A percentile compares a stretch with the other conserved stretches of the same genome.
phyloP scores from a whole-genome alignment of 2,113 vertebrate species.

The Pelvicachromis taeniatus region DNA sequence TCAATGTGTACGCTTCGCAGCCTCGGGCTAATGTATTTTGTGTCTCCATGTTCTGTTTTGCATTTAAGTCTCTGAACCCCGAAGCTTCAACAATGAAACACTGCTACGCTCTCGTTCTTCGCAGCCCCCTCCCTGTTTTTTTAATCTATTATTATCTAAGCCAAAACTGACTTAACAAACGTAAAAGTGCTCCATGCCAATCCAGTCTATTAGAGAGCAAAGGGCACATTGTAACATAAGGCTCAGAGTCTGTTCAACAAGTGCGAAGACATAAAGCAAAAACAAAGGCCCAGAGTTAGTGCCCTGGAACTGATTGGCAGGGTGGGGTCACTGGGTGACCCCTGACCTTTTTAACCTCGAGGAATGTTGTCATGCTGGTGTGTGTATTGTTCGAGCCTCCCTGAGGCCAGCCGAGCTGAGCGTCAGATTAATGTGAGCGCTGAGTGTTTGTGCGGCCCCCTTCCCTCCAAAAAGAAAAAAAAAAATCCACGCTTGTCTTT shows the following conservation, averaged over 20 bases:
- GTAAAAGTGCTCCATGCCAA: neutral
- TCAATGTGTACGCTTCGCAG: neutral
- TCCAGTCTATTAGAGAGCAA: slow-evolving; percentile 50
- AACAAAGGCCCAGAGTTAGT: slow-evolving; percentile 43
- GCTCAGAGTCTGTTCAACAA: slow-evolving; percentile 63
- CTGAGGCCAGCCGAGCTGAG: slow-evolving; percentile 43
- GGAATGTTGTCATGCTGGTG: slow-evolving; percentile 70
- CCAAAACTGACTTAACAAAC: neutral
- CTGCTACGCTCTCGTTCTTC: neutral
- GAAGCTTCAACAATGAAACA: neutral
- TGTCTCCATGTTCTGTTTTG: neutral
- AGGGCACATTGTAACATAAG: slow-evolving; percentile 55
- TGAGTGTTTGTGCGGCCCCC: slow-evolving; percentile 38
- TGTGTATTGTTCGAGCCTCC: slow-evolving; percentile 65
- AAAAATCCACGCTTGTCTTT: neutral
- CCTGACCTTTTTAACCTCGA: slow-evolving; percentile 66
- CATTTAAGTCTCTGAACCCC: neutral
- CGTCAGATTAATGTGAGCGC: slow-evolving; percentile 56
- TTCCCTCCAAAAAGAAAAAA: neutral
- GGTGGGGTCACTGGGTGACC: slow-evolving; percentile 57
- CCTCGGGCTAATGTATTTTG: neutral
- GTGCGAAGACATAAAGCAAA: slow-evolving; percentile 60
- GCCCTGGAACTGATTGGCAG: slow-evolving; percentile 66
- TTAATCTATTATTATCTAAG: neutral
- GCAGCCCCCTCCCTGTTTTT: neutral